A percentile compares a stretch with the other conserved stretches of the same genome.
Conservation (phyloP, 64 coral and sea anemone species). For the Montipora efflorescens region DNA sequence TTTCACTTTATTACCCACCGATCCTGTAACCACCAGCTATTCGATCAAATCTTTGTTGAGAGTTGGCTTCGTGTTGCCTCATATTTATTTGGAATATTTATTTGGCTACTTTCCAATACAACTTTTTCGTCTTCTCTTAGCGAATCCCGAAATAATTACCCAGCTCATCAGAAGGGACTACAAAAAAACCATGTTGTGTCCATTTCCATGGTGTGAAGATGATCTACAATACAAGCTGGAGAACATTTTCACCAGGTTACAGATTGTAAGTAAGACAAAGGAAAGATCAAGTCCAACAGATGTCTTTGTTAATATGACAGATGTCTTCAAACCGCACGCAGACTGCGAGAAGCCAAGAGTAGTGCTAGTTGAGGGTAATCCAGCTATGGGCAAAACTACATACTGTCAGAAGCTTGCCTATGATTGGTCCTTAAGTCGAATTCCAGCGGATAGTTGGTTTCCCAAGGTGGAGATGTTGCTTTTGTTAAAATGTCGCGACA, state of each 20-base stretch:
- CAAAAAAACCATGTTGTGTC: not conserved
- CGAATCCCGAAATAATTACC: not conserved
- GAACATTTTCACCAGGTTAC: slow-evolving; percentile 27
- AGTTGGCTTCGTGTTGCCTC: not conserved
- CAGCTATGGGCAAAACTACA: slow-evolving; percentile 11
- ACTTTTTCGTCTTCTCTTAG: not conserved
- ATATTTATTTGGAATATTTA: no score
- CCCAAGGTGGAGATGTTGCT: slow-evolving; percentile 41
- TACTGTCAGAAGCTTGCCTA: slow-evolving; percentile 54
- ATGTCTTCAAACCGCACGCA: slow-evolving; percentile 34
- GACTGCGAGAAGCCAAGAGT: slow-evolving; percentile 43
- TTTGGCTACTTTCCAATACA: no score
- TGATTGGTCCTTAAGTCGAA: slow-evolving; percentile 55
- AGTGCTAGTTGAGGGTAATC: slow-evolving; percentile 51
- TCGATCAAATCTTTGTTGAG: not conserved
- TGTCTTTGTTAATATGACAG: not conserved
- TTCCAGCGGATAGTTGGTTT: not conserved
- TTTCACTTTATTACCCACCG: not conserved
- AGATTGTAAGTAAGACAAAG: slow-evolving; percentile 28
- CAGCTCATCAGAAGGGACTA: slow-evolving; percentile 1
- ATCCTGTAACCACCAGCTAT: no score
- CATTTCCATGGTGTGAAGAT: slow-evolving; percentile 20
- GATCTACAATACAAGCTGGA: not conserved
- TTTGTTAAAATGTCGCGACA: slow-evolving; percentile 41
- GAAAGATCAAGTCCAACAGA: slow-evolving; percentile 11